phyloP scores from a whole-genome alignment of 2,888 invertebrate genomes.

The Sipha maydis region DNA sequence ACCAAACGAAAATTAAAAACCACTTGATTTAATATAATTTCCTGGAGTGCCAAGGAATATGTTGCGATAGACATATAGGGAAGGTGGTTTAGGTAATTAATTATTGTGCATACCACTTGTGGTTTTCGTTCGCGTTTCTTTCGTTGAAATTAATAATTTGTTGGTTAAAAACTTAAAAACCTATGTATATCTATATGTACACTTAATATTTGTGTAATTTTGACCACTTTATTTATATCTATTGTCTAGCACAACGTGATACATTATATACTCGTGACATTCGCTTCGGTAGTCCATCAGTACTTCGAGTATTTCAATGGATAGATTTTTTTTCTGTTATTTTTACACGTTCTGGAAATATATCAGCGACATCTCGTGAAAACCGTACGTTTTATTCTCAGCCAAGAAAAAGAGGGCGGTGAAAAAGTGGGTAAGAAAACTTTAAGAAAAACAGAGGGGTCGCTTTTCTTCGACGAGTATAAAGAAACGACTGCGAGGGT shows the following conservation, averaged over 20 bases:
- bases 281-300: no score
- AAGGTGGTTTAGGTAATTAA: no score
- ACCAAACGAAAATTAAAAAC: no score
- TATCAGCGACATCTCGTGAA: slow-evolving; percentile 59
- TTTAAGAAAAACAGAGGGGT: slow-evolving; percentile 51
- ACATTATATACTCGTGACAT: not conserved
- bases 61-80: no score
- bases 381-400: slow-evolving; percentile 8
- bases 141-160: not conserved
- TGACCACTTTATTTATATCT: not conserved
- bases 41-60: no score
- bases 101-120: not conserved
- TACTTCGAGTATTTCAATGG: not conserved
- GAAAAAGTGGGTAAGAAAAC: slow-evolving; percentile 41
- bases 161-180: not conserved
- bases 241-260: not conserved
- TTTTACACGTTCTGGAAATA: slow-evolving; percentile 15
- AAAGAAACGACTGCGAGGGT: slow-evolving; percentile 37
- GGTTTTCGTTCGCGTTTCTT: not conserved
- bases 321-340: not conserved
- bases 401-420: slow-evolving; percentile 12
- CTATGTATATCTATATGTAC: not conserved
- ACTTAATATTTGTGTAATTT: no score
- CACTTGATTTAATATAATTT: no score
- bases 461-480: slow-evolving; percentile 23